Conservation (phyloP, 1,140 invertebrate genomes). For the Protaetia brevitarsis region DNA sequence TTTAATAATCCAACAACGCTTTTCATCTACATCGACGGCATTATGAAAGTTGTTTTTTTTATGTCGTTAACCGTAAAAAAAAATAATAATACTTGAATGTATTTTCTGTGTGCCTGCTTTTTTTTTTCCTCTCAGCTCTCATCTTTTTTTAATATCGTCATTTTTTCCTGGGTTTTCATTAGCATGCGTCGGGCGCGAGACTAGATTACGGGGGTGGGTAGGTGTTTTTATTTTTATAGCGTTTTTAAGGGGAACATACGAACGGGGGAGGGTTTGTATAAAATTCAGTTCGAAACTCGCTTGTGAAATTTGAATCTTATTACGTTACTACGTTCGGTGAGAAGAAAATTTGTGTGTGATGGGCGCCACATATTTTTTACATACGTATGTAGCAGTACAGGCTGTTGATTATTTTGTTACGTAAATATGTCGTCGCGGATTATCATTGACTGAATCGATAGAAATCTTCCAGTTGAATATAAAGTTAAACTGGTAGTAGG, state of each 20-base stretch:
- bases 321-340: neutral
- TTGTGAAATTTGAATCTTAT: neutral
- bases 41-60: constrained; percentile 8
- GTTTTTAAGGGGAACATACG: neutral
- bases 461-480: no score
- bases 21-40: neutral
- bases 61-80: constrained; percentile 11
- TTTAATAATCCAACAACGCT: constrained; percentile 2
- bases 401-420: no score
- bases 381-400: no score
- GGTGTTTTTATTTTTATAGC: constrained; percentile 7
- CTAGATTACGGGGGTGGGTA: neutral
- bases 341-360: no score
- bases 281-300: neutral
- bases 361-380: no score
- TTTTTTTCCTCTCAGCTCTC: neutral
- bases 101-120: neutral
- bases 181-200: constrained; percentile 1
- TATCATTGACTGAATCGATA: no score
- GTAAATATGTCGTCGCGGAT: no score
- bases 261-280: neutral
- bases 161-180: constrained; percentile 4
- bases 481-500: no score
- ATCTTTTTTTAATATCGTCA: neutral
- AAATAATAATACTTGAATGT: constrained; percentile 14